Conservation (phyloP, 2,113 vertebrate genomes). For the Sapayoa aenigma region DNA sequence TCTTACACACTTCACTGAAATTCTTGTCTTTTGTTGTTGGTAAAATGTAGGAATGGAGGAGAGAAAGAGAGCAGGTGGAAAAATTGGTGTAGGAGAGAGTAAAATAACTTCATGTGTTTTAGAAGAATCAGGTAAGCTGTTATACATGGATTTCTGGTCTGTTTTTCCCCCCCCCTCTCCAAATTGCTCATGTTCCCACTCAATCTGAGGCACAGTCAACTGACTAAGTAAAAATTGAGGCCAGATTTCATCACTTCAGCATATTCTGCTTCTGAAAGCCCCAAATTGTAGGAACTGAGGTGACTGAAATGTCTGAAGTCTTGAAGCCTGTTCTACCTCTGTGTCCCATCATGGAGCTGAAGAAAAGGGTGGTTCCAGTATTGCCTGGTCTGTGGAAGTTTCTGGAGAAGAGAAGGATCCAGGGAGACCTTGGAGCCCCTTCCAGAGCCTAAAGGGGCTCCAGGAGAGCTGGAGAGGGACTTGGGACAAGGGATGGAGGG, state of each 20-base stretch:
- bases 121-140: background rate
- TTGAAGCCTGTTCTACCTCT: rapidly evolving
- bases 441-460: background rate
- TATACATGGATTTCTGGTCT: background rate
- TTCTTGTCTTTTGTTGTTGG: background rate
- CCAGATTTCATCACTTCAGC: background rate
- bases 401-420: background rate
- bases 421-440: background rate
- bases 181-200: background rate
- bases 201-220: background rate
- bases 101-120: background rate
- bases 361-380: background rate
- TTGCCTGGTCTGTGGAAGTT: background rate
- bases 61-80: background rate
- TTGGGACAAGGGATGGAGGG: background rate
- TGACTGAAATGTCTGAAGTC: background rate
- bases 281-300: background rate
- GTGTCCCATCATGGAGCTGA: background rate
- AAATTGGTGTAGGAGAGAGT: background rate
- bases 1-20: background rate
- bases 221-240: background rate
- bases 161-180: background rate
- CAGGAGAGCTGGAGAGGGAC: background rate
- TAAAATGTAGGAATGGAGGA: background rate
- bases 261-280: background rate